These are phyloP conservation scores for Ochotona princeps DNA, from an alignment of 2,113 vertebrate genomes.

Conservation along the genomic window DNA sequence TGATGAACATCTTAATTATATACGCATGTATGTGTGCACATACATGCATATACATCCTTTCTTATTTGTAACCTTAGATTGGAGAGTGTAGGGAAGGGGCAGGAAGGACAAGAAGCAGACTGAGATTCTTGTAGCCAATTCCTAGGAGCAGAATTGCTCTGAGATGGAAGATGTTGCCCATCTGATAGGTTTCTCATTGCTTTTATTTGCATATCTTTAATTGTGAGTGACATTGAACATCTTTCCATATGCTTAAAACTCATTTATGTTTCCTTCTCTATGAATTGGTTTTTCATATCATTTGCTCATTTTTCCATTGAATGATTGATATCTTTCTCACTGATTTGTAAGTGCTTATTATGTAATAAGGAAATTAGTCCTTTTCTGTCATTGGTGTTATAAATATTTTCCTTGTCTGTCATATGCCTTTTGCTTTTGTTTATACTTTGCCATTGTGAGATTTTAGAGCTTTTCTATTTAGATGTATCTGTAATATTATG, in stretches of 20 bases:
- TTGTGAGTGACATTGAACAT: constrained; percentile 51
- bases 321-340: constrained; percentile 76
- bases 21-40: not conserved
- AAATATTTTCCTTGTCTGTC: constrained; percentile 76
- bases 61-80: not conserved
- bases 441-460: constrained; percentile 43
- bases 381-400: constrained; percentile 72
- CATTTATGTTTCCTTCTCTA: constrained; percentile 48
- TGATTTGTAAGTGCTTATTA: constrained; percentile 68
- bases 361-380: constrained; percentile 79
- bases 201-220: constrained; percentile 57
- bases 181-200: not conserved
- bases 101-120: not conserved
- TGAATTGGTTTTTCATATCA: constrained; percentile 47
- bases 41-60: not conserved
- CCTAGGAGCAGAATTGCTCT: not conserved
- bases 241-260: constrained; percentile 49
- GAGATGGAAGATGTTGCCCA: not conserved
- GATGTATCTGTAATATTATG: constrained; percentile 10
- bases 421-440: constrained; percentile 71
- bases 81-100: not conserved
- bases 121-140: not conserved
- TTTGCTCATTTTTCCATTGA: constrained; percentile 50
- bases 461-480: constrained; percentile 33
- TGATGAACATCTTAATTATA: not conserved